Evolutionary conservation across 2,797 vertebrate genomes (phyloP).

Genomic region (Acrossocheilus wenchowensis): DNA sequence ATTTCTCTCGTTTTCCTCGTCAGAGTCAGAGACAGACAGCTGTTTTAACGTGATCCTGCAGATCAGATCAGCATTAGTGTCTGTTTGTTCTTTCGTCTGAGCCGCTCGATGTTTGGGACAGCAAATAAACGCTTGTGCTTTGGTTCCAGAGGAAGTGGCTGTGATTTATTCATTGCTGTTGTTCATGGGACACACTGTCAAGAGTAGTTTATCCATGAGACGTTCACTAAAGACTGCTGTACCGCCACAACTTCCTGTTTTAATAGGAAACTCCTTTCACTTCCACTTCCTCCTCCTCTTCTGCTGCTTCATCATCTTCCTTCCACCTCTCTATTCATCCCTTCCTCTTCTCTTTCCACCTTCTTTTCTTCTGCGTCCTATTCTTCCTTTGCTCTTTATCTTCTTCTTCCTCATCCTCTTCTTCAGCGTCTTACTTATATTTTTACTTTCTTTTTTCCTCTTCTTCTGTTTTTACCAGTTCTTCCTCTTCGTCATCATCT

Average conservation of each 20-base stretch:
- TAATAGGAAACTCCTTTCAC: neutral
- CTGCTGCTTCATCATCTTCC: too few species aligned
- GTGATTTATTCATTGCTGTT: neutral
- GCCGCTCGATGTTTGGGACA: neutral
- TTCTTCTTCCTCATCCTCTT: neutral
- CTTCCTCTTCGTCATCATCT: too few species aligned
- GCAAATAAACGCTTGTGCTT: neutral
- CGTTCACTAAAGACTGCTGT: neutral
- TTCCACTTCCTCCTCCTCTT: neutral
- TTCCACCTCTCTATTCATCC: too few species aligned
- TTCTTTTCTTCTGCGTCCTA: neutral
- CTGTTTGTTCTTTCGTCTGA: too few species aligned
- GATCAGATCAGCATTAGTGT: neutral
- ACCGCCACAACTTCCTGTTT: neutral
- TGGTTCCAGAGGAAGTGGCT: neutral
- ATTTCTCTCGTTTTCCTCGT: slow-evolving; percentile 50
- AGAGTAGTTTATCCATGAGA: neutral
- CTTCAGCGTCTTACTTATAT: neutral
- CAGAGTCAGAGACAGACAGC: slow-evolving; percentile 1
- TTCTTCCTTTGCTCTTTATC: neutral
- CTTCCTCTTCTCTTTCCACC: too few species aligned
- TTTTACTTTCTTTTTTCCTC: neutral
- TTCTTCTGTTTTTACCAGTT: too few species aligned
- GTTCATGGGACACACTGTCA: neutral
- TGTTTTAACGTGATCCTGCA: neutral